Conservation (phyloP, 2,888 invertebrate species). For the Aspidapion aeneum region DNA sequence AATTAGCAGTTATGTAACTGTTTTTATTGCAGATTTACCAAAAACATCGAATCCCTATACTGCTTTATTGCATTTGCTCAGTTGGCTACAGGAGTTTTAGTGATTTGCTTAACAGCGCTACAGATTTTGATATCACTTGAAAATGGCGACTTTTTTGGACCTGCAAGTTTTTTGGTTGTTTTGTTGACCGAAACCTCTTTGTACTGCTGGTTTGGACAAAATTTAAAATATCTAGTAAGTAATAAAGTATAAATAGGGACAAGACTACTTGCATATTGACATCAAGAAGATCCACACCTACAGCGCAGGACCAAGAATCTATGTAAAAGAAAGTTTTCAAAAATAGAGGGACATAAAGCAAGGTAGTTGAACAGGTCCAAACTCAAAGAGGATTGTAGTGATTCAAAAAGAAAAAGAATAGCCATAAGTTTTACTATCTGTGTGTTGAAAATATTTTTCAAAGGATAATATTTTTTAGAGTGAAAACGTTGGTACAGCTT, state of each 20-base stretch:
- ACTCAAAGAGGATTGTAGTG: too few relatives aligned
- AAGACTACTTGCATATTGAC: background rate
- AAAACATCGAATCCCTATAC: background rate
- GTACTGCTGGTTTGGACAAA: background rate
- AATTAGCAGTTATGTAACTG: too few relatives aligned
- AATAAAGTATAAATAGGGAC: background rate
- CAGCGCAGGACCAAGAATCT: too few relatives aligned
- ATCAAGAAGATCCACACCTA: background rate
- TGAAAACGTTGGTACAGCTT: slow-evolving; percentile 1
- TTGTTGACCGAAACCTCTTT: background rate
- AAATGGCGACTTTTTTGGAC: background rate
- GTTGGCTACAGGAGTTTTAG: background rate
- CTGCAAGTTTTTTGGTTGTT: background rate
- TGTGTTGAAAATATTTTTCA: too few relatives aligned
- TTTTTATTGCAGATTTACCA: background rate
- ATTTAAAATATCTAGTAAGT: background rate
- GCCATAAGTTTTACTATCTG: too few relatives aligned
- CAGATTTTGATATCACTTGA: background rate
- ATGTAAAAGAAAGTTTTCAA: too few relatives aligned
- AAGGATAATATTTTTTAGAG: too few relatives aligned
- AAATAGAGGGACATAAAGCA: too few relatives aligned
- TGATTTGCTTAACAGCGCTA: background rate
- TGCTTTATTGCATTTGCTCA: background rate
- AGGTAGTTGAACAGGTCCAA: too few relatives aligned
- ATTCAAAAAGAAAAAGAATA: too few relatives aligned